Base-by-base conservation (phyloP, 2,113 vertebrate species). In the Propithecus coquereli region DNA sequence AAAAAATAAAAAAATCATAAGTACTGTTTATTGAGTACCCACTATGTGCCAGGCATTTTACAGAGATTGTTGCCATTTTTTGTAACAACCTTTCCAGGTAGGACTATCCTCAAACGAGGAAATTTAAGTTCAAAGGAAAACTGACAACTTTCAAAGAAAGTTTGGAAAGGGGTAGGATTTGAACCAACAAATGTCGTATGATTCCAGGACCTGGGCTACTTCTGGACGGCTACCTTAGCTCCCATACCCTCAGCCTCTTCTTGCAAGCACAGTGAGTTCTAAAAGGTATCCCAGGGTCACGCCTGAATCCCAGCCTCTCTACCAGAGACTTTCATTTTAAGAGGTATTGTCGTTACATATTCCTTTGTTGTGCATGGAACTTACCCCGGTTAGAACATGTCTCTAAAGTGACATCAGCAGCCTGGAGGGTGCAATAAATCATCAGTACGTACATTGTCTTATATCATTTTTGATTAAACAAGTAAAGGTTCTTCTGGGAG, bases 391-490 rank as follows among this genome's bases (percentile, higher is more conserved):
- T 91, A 87, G 91, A 92, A 71, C 73, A 47, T 68, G 25, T 14
- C 68, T 9, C 68, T 87, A 18, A 86, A 73, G 32, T 86, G 74
- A 80, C 34, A 20, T 71, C 1, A 6, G 32, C 37, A 87, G 37
- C n/a, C 17, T 81, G 27, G 54, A 47, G n/a, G n/a, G 59, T 83
- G 2, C 34, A 96, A 14, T 83, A 87, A 74, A n/a, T 68, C 74
- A 89, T 79, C 32, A 57, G 52, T 18, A 37, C 22, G 63, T 3
- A 25, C 27, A 17, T 50, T 81, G 23, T 76, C 83, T 92, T 68
- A 65, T 40, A 47, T 23, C 27, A 71, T 65, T 87, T 95, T 97
- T 83, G 70, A 83, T 61, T 94, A 82, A 43, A 71, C 34, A 81
- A 87, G 54, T 59, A 81, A 79, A 70, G 11, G 1, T 54, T 94